Percentiles rank a stretch among this genome's conserved stretches.
These are phyloP conservation scores for Caenorhabditis sp. DNA, from an alignment of 2,888 invertebrate species.

Conservation along the genomic window DNA sequence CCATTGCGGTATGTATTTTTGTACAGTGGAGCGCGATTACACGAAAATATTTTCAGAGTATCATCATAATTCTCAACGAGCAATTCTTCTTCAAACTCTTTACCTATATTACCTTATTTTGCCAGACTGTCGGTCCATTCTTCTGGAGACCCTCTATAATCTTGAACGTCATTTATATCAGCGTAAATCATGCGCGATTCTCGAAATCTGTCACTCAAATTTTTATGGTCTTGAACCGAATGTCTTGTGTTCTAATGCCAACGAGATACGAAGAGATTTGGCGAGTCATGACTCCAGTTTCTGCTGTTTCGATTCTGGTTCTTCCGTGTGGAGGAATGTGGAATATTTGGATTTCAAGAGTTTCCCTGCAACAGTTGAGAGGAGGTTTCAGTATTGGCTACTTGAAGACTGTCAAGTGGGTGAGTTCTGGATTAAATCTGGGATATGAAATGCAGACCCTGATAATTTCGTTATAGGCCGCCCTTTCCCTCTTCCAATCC, in stretches of 20 bases:
- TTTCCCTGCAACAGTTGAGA: background rate
- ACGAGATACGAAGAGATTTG: constrained; percentile 19
- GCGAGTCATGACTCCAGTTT: background rate
- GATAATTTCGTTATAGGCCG: constrained; percentile 44
- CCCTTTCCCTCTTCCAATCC: constrained; percentile 41
- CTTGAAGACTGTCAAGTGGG: constrained; percentile 5
- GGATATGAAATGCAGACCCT: too few species aligned
- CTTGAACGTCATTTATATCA: constrained; percentile 16
- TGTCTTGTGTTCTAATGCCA: constrained; percentile 40
- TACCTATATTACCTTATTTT: constrained; percentile 18
- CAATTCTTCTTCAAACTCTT: constrained; percentile 21
- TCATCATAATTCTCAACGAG: background rate
- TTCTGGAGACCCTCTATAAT: constrained; percentile 13
- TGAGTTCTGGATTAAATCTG: too few species aligned
- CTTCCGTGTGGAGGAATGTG: constrained; percentile 31
- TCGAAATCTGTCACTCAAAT: constrained; percentile 42
- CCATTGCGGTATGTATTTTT: constrained; percentile 32
- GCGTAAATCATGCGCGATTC: constrained; percentile 12
- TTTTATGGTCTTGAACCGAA: constrained; percentile 32
- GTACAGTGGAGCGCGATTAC: background rate
- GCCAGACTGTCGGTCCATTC: constrained; percentile 15
- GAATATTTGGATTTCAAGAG: constrained; percentile 18
- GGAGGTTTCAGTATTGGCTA: constrained; percentile 33
- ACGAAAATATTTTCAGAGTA: constrained; percentile 14
- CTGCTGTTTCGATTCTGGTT: background rate